Conservation (phyloP, 1,140 invertebrate species). For the Schlechtendalia chinensis region DNA sequence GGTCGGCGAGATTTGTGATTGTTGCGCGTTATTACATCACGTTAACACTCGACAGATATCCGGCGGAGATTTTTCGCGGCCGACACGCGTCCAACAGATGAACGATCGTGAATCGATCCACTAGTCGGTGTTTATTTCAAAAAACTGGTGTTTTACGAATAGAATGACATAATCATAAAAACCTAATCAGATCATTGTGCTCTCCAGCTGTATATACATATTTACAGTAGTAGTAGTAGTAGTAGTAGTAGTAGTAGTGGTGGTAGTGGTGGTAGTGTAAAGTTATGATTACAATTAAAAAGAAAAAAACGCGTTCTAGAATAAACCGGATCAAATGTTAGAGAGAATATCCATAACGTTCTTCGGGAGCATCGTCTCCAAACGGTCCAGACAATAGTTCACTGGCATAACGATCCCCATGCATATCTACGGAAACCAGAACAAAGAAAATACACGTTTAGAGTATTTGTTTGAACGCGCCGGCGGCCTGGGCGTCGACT, state of each 20-base stretch:
- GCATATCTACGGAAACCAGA: constrained; percentile 62
- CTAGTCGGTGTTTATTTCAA: not conserved
- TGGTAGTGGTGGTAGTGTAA: too few relatives aligned
- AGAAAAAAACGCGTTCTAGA: too few relatives aligned
- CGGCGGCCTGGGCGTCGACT: too few relatives aligned
- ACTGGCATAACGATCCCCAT: constrained; percentile 80
- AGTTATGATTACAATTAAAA: too few relatives aligned
- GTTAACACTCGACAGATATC: not conserved
- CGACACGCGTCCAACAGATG: too few relatives aligned
- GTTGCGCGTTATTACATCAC: not conserved
- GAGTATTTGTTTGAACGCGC: too few relatives aligned
- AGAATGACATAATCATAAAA: too few relatives aligned
- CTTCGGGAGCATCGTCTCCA: constrained; percentile 75
- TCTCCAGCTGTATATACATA: not conserved
- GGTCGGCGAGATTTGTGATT: too few relatives aligned
- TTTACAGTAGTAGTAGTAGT: not conserved
- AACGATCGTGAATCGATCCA: not conserved
- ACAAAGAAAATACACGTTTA: too few relatives aligned
- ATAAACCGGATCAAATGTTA: constrained; percentile 36
- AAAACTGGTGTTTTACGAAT: not conserved
- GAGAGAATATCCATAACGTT: constrained; percentile 40
- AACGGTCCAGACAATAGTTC: constrained; percentile 78
- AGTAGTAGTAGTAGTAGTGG: too few relatives aligned
- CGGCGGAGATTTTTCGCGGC: not conserved
- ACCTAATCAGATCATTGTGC: constrained; percentile 9